phyloP scores from a whole-genome alignment of 1,140 invertebrate species.

The Camponotus pennsylvanicus region DNA sequence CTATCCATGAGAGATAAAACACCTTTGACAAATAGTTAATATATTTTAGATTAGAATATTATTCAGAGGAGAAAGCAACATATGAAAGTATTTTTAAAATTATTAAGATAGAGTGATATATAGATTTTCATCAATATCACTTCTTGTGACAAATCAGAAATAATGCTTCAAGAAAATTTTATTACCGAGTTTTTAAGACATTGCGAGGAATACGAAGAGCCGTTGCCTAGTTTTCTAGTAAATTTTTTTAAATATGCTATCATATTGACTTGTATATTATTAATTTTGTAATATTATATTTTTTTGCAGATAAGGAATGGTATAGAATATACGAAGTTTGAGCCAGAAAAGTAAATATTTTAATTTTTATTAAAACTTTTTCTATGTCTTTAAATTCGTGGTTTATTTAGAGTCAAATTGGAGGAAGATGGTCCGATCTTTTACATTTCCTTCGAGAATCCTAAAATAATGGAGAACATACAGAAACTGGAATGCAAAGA shows the following conservation, averaged over 20 bases:
- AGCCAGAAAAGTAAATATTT: constrained; percentile 25
- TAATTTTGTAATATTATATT: background rate
- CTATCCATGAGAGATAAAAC: constrained; percentile 33
- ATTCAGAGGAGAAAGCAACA: background rate
- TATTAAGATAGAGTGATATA: background rate
- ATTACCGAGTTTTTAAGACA: constrained; percentile 61
- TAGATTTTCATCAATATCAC: background rate
- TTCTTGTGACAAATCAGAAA: constrained; percentile 15
- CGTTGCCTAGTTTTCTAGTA: constrained; percentile 58
- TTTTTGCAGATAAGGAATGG: constrained; percentile 12
- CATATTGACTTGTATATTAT: background rate
- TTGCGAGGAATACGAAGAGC: constrained; percentile 42
- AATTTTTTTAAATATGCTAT: background rate
- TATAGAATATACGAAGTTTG: background rate
- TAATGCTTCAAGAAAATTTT: constrained; percentile 61
- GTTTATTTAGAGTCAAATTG: constrained; percentile 22
- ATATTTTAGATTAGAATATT: background rate
- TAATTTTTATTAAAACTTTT: background rate
- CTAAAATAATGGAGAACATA: constrained; percentile 31
- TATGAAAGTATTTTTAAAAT: background rate
- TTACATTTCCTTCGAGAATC: constrained; percentile 54
- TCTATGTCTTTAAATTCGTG: background rate
- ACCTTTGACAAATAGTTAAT: constrained; percentile 29
- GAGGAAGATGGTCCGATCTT: constrained; percentile 9
- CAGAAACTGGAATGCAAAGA: constrained; percentile 63